Evolutionary conservation across 2,113 vertebrate genomes (phyloP), one percentile per base, ranked within the genome.

Genomic region (Peucedramus taeniatus): DNA sequence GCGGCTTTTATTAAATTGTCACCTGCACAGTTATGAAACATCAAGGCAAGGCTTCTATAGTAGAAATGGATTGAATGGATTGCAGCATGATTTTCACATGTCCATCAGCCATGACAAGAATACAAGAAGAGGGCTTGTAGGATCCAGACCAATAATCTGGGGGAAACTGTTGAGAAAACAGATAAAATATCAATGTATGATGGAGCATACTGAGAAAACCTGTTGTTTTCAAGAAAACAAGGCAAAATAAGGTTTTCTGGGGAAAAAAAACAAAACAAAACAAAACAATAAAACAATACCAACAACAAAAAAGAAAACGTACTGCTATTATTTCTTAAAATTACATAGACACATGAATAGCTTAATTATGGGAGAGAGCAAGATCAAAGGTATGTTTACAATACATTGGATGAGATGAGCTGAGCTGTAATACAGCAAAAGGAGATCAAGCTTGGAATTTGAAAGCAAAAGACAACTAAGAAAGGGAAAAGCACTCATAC

Each of bases 351-450:
- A 82, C 27, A 60, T 7, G 11, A 6, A 76, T 74, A 78, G 47
- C 78, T 80, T 95, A 88, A 90, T 87, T 82, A 75, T 33, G 76
- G 14, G 70, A 93, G 83, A 90, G 20, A 69, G 33, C 10, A 90
- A 69, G 65, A 95, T 84, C 66, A 85, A 92, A 93, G 49, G 9
- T 84, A 88, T 91, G 33, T 85, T 94, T 84, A 87, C 61, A 77
- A 89, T 75, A 68, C 59, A 44, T 35, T 78, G 15, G 17, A 64
- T 53, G 50, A 57, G 47, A n/a, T 77, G 20, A 85, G 8, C 71
- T 77, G 20, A 85, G 8, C 71, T 95, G 54, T 59, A 35, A 30
- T 65, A 35, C 23, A 44, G 75, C 11, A 63, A 90, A 95, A 96
- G n/a, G 24, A 44, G 24, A 82, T 84, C 49, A 71, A 15, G 37